These are phyloP conservation scores for Sakesphorus luctuosus DNA, from an alignment of 2,113 vertebrate species.

Conservation along the genomic window DNA sequence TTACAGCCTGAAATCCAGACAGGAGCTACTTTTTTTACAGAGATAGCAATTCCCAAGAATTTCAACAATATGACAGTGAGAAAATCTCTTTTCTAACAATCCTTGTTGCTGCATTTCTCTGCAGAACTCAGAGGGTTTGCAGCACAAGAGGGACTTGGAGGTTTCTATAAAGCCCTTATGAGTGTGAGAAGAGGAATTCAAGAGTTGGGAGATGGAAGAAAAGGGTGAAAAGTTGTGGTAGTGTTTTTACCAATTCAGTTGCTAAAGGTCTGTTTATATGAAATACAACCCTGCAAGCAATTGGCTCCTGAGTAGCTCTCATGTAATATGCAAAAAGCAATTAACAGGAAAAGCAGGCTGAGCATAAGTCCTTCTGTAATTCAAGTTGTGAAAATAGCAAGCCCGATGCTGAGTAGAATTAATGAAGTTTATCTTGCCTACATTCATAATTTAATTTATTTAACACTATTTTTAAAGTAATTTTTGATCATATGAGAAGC, in stretches of 20 bases:
- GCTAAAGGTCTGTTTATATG: conserved; percentile 18
- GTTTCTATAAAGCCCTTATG: not conserved
- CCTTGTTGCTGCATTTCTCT: not conserved
- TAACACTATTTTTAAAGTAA: not conserved
- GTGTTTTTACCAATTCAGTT: not conserved
- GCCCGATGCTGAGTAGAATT: not conserved
- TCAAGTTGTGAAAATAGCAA: conserved; percentile 6
- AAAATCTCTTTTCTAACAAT: not conserved
- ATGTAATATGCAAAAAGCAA: conserved; percentile 54
- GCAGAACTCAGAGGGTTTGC: not conserved
- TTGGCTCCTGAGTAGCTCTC: conserved; percentile 1
- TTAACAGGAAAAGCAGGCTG: conserved; percentile 35
- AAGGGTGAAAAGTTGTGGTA: not conserved
- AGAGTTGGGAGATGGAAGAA: not conserved
- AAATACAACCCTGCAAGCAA: not conserved
- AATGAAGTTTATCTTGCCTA: not conserved
- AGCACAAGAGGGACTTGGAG: not conserved
- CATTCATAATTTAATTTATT: not conserved
- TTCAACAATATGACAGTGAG: not conserved
- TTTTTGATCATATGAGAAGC: not conserved
- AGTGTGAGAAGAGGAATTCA: not conserved
- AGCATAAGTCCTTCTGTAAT: conserved; percentile 4
- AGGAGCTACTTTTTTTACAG: not conserved
- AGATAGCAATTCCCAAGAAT: not conserved
- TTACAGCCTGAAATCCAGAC: not conserved